Percentiles rank a stretch among this genome's conserved stretches.
phyloP scores from a whole-genome alignment of 23 tunicate species.

The Trididemnum miniatum region DNA sequence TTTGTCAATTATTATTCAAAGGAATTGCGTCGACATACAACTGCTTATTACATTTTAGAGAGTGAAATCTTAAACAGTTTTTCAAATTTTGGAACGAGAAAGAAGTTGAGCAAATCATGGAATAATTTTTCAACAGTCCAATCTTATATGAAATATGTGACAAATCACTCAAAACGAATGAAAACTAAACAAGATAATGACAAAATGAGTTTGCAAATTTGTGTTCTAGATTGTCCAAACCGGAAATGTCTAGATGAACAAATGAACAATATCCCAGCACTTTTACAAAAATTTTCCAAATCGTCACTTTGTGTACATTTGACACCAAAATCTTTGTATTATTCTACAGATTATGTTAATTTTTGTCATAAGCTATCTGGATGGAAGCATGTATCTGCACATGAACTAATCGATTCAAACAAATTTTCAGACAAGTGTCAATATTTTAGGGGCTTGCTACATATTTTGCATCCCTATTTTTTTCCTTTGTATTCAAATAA shows the following conservation, averaged over 20 bases:
- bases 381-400: slow-evolving; percentile 4
- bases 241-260: not conserved
- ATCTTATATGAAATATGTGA: not conserved
- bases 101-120: not conserved
- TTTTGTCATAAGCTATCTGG: not conserved
- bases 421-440: not conserved
- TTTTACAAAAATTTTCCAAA: not conserved
- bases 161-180: no score
- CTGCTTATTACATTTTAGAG: not conserved
- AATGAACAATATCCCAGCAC: not conserved
- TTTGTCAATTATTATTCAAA: not conserved
- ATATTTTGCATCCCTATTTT: slow-evolving; percentile 14
- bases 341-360: not conserved
- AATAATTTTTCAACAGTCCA: slow-evolving; percentile 10
- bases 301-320: not conserved
- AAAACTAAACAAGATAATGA: not conserved
- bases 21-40: not conserved
- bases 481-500: slow-evolving; percentile 25
- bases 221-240: slow-evolving; percentile 9
- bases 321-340: not conserved
- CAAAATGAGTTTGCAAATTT: not conserved
- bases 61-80: not conserved
- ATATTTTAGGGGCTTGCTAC: not conserved
- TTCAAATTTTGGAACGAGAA: not conserved
- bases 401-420: not conserved